Evolutionary conservation across 2,888 invertebrate species (phyloP), one percentile per base, ranked within the genome.

Genomic region (Drosophila sordidapex): DNA sequence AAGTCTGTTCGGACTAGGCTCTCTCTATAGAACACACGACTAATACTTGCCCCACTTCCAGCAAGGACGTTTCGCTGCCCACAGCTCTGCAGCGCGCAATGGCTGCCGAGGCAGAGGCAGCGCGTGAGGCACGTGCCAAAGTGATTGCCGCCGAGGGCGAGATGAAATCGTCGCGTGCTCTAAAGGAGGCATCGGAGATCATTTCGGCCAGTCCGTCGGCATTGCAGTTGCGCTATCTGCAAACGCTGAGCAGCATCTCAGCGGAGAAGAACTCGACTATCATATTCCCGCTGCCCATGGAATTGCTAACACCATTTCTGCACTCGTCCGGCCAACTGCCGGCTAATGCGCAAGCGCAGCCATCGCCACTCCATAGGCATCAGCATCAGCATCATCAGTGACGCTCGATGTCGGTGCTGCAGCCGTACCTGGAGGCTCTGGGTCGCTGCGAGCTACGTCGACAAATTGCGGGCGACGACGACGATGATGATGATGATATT

Each of bases 191-290:
- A 33, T 96, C 97, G 15, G 97, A 97, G 92, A 96, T 97, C 74
- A 96, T 97, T 74, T 94, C 94, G 10, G 95, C 95, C 88, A 96
- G 96, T 83, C 96, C 97, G 4, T 95, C 96, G 5, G 96, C 97
- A 0, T 93, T 97, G 74, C 93, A 93, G 96, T 90, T 97, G 75
- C 95, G 97, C 18, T 97, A 97, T 91, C 94, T 98, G 43, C 98
- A 99, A 94, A 98, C 98, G 0, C 94, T 99, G 66, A 98, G 95
- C 94, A 96, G 97, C 65, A 98, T 98, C 93, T 97, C 98, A 2
- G 97, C 97, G 0, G 98, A 99, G 93, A 98, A 98, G 94, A 98
- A 98, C 93, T 98, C 98, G 0, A 98, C 98, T 1, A 98, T 99
- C 83, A 96, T 98, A 73, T 98, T 99, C 91, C 98, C 98, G 2